A percentile compares a stretch with the other conserved stretches of the same genome.
phyloP scores from a whole-genome alignment of 2,888 invertebrate genomes.

The Cryptus armator region DNA sequence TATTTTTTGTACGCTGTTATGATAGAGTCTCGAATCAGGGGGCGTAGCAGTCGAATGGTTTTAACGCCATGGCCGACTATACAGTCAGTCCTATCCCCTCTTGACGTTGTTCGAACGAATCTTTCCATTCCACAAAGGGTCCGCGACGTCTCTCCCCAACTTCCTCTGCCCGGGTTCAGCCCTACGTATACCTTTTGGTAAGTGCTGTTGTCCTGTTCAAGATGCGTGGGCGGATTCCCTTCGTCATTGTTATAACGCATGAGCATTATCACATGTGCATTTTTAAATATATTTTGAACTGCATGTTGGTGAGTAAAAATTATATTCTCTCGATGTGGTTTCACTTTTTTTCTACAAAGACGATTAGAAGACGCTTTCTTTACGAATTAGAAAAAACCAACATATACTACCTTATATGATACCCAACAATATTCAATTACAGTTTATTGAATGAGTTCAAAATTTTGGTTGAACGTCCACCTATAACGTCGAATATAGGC shows the following conservation, averaged over 20 bases:
- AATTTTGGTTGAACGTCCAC: too few species aligned
- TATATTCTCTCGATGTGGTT: too few species aligned
- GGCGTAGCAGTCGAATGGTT: constrained; percentile 5
- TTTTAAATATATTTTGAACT: not conserved
- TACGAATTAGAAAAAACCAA: too few species aligned
- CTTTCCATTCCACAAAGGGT: constrained; percentile 54
- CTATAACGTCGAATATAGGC: not conserved
- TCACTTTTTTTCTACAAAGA: too few species aligned
- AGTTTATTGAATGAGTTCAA: too few species aligned
- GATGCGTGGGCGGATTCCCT: constrained; percentile 80
- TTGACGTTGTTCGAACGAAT: constrained; percentile 34
- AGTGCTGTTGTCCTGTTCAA: constrained; percentile 81
- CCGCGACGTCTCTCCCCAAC: constrained; percentile 35
- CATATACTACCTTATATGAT: too few species aligned
- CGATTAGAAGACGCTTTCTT: too few species aligned
- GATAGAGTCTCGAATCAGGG: not conserved
- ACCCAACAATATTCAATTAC: too few species aligned
- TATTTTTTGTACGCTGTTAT: not conserved
- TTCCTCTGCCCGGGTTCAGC: constrained; percentile 47
- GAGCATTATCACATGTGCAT: constrained; percentile 25
- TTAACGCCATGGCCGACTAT: constrained; percentile 48
- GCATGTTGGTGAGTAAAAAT: not conserved
- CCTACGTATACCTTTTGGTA: constrained; percentile 76
- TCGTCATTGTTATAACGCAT: constrained; percentile 67
- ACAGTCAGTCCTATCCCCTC: constrained; percentile 55